These are phyloP conservation scores for Phalloptychus januarius DNA, from an alignment of 2,797 vertebrate species.

Conservation along the genomic window DNA sequence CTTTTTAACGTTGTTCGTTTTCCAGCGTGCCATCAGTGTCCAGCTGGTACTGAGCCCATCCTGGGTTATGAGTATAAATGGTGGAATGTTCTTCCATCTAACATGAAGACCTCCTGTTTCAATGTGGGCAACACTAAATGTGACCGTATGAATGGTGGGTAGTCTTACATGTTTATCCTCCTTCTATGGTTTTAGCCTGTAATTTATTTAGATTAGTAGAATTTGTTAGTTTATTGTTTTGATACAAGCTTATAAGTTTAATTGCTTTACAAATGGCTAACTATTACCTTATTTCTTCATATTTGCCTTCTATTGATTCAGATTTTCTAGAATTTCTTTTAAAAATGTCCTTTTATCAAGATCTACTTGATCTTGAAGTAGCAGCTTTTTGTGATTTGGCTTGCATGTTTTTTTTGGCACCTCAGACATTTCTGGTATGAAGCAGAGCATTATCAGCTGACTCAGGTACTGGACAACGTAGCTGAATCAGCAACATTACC, in stretches of 20 bases:
- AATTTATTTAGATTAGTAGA: neutral
- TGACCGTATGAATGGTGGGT: conserved; percentile 94
- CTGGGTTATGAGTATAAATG: conserved; percentile 95
- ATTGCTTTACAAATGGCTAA: neutral
- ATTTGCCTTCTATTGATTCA: neutral
- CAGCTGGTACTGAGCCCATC: conserved; percentile 93
- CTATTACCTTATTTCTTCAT: neutral
- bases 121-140: conserved; percentile 97
- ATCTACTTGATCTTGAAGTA: neutral
- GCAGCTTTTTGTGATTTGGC: neutral
- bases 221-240: neutral
- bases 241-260: neutral
- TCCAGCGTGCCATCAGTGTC: conserved; percentile 88
- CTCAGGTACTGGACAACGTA: neutral
- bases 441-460: neutral
- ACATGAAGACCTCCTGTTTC: conserved; percentile 98
- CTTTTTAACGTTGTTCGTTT: conserved; percentile 14
- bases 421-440: neutral
- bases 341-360: neutral
- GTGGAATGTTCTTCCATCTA: conserved; percentile 94
- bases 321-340: neutral
- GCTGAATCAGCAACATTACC: neutral
- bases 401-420: neutral
- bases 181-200: neutral
- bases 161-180: neutral